Percentiles rank a stretch among this genome's conserved stretches.
These are phyloP conservation scores for Mormyrops boulengeri DNA, from an alignment of 2,797 vertebrate species.

Conservation along the genomic window DNA sequence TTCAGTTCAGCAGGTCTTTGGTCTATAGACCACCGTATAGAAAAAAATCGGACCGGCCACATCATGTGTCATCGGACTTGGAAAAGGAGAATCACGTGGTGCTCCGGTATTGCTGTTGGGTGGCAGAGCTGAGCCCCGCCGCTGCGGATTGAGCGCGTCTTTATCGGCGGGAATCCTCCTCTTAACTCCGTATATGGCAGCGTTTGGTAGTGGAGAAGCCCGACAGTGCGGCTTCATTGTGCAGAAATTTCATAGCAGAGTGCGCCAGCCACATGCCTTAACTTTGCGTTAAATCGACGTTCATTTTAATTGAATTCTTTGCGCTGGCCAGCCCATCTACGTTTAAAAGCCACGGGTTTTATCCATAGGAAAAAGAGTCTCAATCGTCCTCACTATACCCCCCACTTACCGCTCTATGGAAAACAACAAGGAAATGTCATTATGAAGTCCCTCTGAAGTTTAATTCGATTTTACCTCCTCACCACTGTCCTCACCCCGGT, in stretches of 20 bases:
- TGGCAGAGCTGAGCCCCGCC: background rate
- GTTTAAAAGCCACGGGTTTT: background rate
- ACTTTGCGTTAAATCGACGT: background rate
- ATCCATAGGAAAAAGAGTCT: background rate
- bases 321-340: background rate
- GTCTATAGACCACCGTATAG: background rate
- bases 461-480: background rate
- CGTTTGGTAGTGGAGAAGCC: slow-evolving; percentile 47
- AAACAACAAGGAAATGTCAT: background rate
- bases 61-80: background rate
- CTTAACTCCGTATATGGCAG: slow-evolving; percentile 62
- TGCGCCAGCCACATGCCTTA: background rate
- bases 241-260: background rate
- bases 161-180: slow-evolving; percentile 49
- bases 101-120: background rate
- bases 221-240: background rate
- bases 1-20: background rate
- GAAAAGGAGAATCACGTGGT: background rate
- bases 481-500: background rate
- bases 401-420: background rate
- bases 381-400: background rate
- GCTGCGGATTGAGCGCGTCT: background rate
- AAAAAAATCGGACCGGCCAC: background rate
- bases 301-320: slow-evolving; percentile 30
- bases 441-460: background rate